Evolutionary conservation across 2,888 invertebrate species (phyloP).

Genomic region (Lepidocyrtinus sp.): DNA sequence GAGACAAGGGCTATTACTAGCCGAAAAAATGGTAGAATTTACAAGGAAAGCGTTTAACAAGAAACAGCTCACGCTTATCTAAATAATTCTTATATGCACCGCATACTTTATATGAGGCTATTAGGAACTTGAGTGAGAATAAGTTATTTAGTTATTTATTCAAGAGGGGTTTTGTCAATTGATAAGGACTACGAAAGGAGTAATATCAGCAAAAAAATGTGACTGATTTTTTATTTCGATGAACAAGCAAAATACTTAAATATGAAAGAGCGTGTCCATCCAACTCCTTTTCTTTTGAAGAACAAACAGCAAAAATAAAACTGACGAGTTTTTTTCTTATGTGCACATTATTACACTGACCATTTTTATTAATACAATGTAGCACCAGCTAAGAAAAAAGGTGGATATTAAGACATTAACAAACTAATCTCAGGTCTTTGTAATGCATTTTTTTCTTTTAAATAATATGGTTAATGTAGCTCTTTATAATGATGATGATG

Average conservation of each 20-base stretch:
- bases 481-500: constrained; percentile 49
- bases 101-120: not conserved
- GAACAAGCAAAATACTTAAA: constrained; percentile 8
- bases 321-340: not conserved
- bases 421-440: constrained; percentile 68
- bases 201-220: not conserved
- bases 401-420: constrained; percentile 69
- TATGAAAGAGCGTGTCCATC: not conserved
- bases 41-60: constrained; percentile 19
- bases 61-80: not conserved
- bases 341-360: constrained; percentile 3
- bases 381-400: no score
- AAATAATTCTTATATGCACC: not conserved
- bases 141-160: no score
- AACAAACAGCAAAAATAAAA: not conserved
- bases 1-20: constrained; percentile 28
- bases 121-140: not conserved
- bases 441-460: constrained; percentile 58
- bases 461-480: constrained; percentile 59
- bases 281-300: constrained; percentile 1
- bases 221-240: not conserved
- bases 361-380: constrained; percentile 18
- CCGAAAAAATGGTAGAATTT: constrained; percentile 16
- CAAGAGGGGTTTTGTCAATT: not conserved
- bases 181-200: not conserved